Evolutionary conservation across 2,888 invertebrate genomes (phyloP), one percentile per base, ranked within the genome.

Genomic region (Philaethria dido): DNA sequence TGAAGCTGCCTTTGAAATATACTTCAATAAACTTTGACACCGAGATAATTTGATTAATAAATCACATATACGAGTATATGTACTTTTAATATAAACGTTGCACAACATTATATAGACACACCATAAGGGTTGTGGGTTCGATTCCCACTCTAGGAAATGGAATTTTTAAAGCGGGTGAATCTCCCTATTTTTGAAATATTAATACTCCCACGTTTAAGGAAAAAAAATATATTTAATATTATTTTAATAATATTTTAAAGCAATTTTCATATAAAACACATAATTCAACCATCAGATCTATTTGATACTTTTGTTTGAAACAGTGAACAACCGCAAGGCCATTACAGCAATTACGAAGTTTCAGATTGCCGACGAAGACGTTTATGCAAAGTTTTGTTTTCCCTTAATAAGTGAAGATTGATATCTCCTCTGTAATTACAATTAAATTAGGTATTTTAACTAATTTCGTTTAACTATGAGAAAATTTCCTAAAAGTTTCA

Each of bases 321-420:
- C 42, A 42, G 22, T 57, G 42, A 57, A 42, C 39, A 57, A 39
- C n/a, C 57, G 57, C 57, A 42, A n/a, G 57, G 57, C 57, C 42
- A 52, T 57, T 39, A 57, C 25, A 57, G 57, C 57, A 57, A 57
- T 57, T 57, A 57, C 60, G 9, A 60, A 60, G 45, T 60, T 60
- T 18, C 29, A 25, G 45, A 59, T 59, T 60, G 60, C 42, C 29
- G 29, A 45, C 29, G 29, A 60, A 42, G 60, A 60, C 60, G 45
- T 60, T 60, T 60, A 60, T 29, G 45, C 45, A 45, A 60, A 60
- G 60, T 57, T 57, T 57, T 57, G 57, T 57, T 57, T 57, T 42
- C 57, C 57, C 57, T 57, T 57, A 42, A 57, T 57, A 57, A 42
- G 22, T 42, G 57, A 57, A 25, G 57, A 57, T 57, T 57, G 57